Evolutionary conservation across 30 jellyfish, hydroid and myxozoan genomes (phyloP), one percentile per base, ranked within the genome.

Genomic region (Aurelia aurita complex sp. Pacific): DNA sequence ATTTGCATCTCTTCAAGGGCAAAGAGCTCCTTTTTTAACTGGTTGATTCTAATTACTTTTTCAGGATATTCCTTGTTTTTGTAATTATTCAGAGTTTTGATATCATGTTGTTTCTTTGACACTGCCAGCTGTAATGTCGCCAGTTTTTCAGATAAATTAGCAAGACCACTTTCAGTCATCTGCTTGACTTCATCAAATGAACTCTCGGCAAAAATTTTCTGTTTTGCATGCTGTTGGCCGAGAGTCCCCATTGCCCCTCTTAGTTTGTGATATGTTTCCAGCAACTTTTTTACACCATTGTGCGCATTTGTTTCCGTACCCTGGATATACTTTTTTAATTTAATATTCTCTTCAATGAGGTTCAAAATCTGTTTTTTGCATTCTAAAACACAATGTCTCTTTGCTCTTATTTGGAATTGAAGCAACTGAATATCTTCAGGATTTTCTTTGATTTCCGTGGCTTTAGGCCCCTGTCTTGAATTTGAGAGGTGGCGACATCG

Each of bases 21-120:
- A 32, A 42, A 69, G 4, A 84, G 46, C 40, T 84, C 93, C 14
- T 65, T 73, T 65, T 46, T 73, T 72, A 84, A 35, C 18, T 64
- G 64, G 18, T 68, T 77, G 2, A 84, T 84, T 52, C 16, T 84
- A 32, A 73, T 46, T 17, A 64, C 60, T 67, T 84, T 84, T 73
- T 84, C 93, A 61, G 93, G 93, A 61, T 84, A 84, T 66, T 74
- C 93, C 38, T 84, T 84, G 32, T 84, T 77, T 53, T 84, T 84
- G 54, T 73, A 84, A 42, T 73, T 73, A 73, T 84, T 84, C 76
- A 84, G 67, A 52, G 93, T 84, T 63, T 59, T 64, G 10, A 84
- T 46, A 3, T 73, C 84, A 46, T 43, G 50, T 36, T 65, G 87
- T 36, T 84, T 61, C 52, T 69, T 50, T 16, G 23, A 46, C 50